These are phyloP conservation scores for Enteromius unitaeniatus DNA, from an alignment of 2,797 vertebrate genomes.

Conservation along the genomic window DNA sequence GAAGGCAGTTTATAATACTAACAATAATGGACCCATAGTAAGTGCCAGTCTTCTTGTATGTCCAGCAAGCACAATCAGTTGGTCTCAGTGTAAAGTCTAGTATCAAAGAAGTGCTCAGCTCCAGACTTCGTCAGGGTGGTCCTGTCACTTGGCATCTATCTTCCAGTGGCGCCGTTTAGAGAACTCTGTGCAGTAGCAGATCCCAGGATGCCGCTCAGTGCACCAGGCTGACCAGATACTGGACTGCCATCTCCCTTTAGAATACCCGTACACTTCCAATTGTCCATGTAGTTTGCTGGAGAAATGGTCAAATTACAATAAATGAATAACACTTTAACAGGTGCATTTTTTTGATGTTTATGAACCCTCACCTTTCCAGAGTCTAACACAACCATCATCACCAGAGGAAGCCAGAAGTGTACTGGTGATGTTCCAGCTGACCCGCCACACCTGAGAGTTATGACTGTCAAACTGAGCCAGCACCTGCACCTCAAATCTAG, in stretches of 20 bases:
- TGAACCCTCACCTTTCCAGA: constrained; percentile 95
- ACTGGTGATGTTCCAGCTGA: constrained; percentile 99
- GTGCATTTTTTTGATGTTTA: not conserved
- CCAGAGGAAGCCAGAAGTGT: constrained; percentile 95
- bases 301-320: not conserved
- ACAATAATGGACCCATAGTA: constrained; percentile 34
- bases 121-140: constrained; percentile 58
- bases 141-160: constrained; percentile 87
- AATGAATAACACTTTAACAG: not conserved
- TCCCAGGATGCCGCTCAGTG: constrained; percentile 84
- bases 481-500: constrained; percentile 94
- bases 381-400: constrained; percentile 94
- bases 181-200: constrained; percentile 85
- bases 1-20: not conserved
- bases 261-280: constrained; percentile 98
- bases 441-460: constrained; percentile 97
- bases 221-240: constrained; percentile 86
- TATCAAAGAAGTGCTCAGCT: constrained; percentile 69
- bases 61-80: constrained; percentile 65
- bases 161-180: constrained; percentile 89
- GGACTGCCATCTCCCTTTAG: constrained; percentile 97
- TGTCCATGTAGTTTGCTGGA: constrained; percentile 98
- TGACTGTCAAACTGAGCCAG: constrained; percentile 97
- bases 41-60: constrained; percentile 74
- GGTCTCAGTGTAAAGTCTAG: constrained; percentile 67